Conservation (phyloP, 2,113 vertebrate species). For the Taurulus bubalis region DNA sequence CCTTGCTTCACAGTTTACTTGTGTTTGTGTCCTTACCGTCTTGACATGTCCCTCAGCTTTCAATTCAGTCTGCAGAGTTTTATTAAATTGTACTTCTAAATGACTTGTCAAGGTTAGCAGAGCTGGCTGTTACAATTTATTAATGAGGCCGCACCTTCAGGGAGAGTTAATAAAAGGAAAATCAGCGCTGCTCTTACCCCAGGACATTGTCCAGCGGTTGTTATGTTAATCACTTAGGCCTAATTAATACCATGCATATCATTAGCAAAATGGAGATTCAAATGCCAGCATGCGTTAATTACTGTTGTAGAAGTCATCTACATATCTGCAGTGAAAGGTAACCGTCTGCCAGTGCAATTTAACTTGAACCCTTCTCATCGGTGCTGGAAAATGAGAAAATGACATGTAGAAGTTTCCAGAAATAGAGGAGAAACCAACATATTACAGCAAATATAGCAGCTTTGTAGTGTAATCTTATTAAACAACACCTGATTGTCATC, state of each 20-base stretch:
- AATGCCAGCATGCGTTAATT: constrained; percentile 81
- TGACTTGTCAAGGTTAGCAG: constrained; percentile 76
- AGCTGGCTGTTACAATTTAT: constrained; percentile 66
- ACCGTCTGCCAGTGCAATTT: constrained; percentile 65
- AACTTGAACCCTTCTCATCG: constrained; percentile 55
- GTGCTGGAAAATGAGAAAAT: constrained; percentile 41
- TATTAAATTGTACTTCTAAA: constrained; percentile 44
- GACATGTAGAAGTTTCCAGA: constrained; percentile 9
- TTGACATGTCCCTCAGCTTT: background rate
- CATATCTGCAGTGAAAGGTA: constrained; percentile 67
- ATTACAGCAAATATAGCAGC: background rate
- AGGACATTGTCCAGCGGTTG: constrained; percentile 78
- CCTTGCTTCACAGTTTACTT: background rate
- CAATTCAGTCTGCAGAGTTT: constrained; percentile 45
- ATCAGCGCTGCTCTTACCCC: constrained; percentile 70
- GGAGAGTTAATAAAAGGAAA: constrained; percentile 67
- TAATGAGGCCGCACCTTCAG: constrained; percentile 73
- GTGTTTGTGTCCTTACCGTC: background rate
- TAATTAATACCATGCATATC: constrained; percentile 85
- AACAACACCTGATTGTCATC: background rate
- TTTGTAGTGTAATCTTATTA: constrained; percentile 2
- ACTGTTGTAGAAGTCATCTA: constrained; percentile 69
- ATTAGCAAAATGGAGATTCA: constrained; percentile 83
- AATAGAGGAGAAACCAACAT: constrained; percentile 10
- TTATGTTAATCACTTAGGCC: constrained; percentile 82